Conservation (phyloP, 2,888 invertebrate species). For the Hydraecia micacea region DNA sequence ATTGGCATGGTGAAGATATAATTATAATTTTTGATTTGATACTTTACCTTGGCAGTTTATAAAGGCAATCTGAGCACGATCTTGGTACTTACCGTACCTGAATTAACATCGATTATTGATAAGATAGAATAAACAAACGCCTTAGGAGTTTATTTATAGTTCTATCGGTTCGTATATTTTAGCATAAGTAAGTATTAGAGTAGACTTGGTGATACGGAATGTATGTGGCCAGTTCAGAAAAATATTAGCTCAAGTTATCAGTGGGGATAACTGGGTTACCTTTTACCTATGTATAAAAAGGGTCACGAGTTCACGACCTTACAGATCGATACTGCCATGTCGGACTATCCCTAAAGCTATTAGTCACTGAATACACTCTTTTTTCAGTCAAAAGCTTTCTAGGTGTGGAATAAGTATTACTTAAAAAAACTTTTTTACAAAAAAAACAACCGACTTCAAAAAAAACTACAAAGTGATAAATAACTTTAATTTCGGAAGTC, state of each 20-base stretch:
- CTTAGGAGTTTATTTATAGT: background rate
- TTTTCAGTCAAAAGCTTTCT: background rate
- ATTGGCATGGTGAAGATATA: no score
- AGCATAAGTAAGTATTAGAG: background rate
- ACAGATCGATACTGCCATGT: conserved; percentile 42
- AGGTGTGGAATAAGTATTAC: background rate
- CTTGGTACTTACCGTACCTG: background rate
- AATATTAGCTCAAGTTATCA: conserved; percentile 14
- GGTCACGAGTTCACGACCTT: conserved; percentile 45
- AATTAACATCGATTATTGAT: conserved; percentile 14
- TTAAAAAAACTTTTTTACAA: no score
- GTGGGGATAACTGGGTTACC: conserved; percentile 14
- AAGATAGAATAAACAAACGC: conserved; percentile 11
- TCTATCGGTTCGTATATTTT: background rate
- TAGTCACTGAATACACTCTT: conserved; percentile 18
- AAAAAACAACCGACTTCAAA: no score
- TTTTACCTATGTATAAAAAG: conserved; percentile 18
- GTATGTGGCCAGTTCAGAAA: background rate
- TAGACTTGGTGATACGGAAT: background rate
- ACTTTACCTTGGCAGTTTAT: background rate
- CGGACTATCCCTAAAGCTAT: conserved; percentile 26
- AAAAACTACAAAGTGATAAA: no score
- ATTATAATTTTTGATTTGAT: background rate
- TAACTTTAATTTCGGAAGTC: no score
- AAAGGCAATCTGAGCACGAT: conserved; percentile 1